Conservation (phyloP, 2,113 vertebrate species). For the Misgurnus anguillicaudatus region DNA sequence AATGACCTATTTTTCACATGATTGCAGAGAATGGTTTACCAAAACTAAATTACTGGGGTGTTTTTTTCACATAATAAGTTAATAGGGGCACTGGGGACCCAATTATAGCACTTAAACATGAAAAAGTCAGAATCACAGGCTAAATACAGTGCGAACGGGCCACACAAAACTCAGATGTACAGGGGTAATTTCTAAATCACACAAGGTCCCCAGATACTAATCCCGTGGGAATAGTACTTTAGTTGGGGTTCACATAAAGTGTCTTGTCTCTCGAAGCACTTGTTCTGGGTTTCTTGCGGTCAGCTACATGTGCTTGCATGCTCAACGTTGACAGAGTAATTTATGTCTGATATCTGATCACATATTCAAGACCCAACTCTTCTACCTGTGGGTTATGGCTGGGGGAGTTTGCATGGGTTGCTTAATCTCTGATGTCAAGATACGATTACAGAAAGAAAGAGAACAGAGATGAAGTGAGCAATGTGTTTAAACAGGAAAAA, state of each 20-base stretch:
- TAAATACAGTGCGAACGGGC: too few species aligned
- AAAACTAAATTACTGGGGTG: too few species aligned
- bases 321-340: conserved; percentile 10
- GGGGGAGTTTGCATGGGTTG: background rate
- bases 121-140: too few species aligned
- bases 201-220: too few species aligned
- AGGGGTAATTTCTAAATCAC: too few species aligned
- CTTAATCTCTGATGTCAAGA: conserved; percentile 20
- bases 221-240: background rate
- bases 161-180: too few species aligned
- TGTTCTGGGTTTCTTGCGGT: background rate
- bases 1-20: too few species aligned
- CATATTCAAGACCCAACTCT: conserved; percentile 7
- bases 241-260: background rate
- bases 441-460: background rate
- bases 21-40: too few species aligned
- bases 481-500: conserved; percentile 7
- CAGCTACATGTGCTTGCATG: background rate
- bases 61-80: too few species aligned
- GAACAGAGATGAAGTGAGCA: background rate
- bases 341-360: conserved; percentile 27
- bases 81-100: too few species aligned
- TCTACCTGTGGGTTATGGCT: conserved; percentile 17
- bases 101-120: too few species aligned
- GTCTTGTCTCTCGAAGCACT: background rate